These are phyloP conservation scores for Anaspis maculata DNA, from an alignment of 2,888 invertebrate species.

Conservation along the genomic window DNA sequence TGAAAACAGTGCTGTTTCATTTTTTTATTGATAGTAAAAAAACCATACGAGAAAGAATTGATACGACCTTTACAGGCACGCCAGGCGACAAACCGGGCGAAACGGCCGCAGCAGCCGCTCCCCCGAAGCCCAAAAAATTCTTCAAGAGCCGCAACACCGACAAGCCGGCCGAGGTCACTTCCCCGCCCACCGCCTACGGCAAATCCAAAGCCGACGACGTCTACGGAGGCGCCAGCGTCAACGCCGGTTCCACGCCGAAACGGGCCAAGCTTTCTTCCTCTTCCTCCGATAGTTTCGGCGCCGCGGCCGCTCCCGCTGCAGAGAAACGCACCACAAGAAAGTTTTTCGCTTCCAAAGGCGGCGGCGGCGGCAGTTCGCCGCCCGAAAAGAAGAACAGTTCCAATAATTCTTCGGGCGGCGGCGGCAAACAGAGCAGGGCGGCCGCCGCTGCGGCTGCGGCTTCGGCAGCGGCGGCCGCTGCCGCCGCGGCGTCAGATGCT, in stretches of 20 bases:
- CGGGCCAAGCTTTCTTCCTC: no score
- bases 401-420: conserved; percentile 29
- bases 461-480: no score
- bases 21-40: no score
- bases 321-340: conserved; percentile 18
- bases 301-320: conserved; percentile 8
- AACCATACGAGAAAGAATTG: background rate
- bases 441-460: no score
- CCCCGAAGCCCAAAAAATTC: conserved; percentile 75
- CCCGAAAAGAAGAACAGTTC: conserved; percentile 33
- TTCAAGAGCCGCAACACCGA: conserved; percentile 78
- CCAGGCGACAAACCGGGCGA: conserved; percentile 13
- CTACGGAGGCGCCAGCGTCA: conserved; percentile 20
- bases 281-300: no score
- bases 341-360: conserved; percentile 37
- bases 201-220: conserved; percentile 20
- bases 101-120: conserved; percentile 33
- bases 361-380: conserved; percentile 5
- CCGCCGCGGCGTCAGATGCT: no score
- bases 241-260: conserved; percentile 24
- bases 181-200: conserved; percentile 42
- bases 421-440: no score
- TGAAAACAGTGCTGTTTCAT: no score
- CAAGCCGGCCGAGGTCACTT: conserved; percentile 50
- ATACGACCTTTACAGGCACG: background rate